Conservation (phyloP, 2,797 vertebrate genomes). For the Sebastes aleutianus region DNA sequence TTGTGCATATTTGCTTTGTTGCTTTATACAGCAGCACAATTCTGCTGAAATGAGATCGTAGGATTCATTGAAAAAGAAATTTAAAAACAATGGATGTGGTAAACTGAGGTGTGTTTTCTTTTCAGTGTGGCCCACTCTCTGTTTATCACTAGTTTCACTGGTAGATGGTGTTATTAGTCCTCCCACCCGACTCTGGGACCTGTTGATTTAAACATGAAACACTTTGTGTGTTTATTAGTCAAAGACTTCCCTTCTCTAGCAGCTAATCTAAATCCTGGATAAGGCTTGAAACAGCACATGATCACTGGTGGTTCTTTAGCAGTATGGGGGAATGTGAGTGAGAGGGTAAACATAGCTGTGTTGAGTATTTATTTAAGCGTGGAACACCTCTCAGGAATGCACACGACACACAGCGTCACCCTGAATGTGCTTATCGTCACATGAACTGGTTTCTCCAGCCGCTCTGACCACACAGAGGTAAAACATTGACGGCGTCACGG, state of each 20-base stretch:
- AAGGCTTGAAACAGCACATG: not conserved
- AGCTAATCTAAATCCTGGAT: conserved; percentile 56
- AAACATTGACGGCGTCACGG: conserved; percentile 49
- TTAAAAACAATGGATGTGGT: not conserved
- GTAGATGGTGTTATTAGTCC: not conserved
- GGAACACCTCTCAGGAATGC: conserved; percentile 60
- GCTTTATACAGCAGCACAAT: not conserved
- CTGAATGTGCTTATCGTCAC: not conserved
- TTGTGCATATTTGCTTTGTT: not conserved
- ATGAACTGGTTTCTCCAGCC: conserved; percentile 25
- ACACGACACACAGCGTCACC: not conserved
- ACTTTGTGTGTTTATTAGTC: conserved; percentile 7
- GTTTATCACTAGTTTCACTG: conserved; percentile 25
- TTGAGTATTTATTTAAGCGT: conserved; percentile 56
- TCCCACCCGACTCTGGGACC: not conserved
- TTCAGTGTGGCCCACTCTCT: not conserved
- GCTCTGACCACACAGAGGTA: conserved; percentile 22
- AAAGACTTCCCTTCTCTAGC: conserved; percentile 20
- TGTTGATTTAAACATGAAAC: conserved; percentile 18
- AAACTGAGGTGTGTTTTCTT: not conserved
- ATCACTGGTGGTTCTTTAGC: conserved; percentile 11
- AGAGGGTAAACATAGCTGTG: conserved; percentile 42
- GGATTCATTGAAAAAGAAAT: not conserved
- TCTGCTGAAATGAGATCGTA: not conserved
- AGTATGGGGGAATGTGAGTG: conserved; percentile 23